Base-by-base conservation (phyloP, 2,888 invertebrate species). In the Electrophaes corylata region DNA sequence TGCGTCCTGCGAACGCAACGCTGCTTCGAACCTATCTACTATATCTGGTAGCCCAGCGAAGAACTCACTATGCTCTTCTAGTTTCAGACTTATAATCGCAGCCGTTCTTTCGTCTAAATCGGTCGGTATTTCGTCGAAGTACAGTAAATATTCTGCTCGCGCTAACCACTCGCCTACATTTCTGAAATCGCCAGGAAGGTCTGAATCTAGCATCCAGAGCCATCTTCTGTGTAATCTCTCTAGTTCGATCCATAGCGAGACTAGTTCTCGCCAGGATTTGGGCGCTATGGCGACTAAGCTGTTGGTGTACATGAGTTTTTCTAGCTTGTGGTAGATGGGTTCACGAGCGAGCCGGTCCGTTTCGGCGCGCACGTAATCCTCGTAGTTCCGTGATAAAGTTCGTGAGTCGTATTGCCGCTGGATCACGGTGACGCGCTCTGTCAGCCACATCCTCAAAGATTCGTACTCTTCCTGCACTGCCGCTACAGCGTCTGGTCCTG, bases 81-180 rank as follows among this genome's bases (percentile, higher is more conserved):
- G 87, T 86, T 97, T 97, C 75, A 95, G 94, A 75, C 97, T 97
- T 64, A 97, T 96, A 55, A 97, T 94, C 18, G 96, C 94, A 19
- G 97, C 97, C 35, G 97, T 97, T 83, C 96, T 96, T 86, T 98
- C 97, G 76, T 98, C 97, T 94, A 97, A 95, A 50, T 93, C 94
- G 39, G 94, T 93, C 4, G 97, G 96, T 75, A 97, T 95, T 80
- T 97, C 96, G 76, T 97, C 96, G 67, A 95, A 95, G 67, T 95
- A 93, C 48, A 98, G 86, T 48, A 97, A 86, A 74, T 95, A 95
- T 82, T 98, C 98, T 14, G 98, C 98, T 70, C 95, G 94, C 60
- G 96, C 96, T 49, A 99, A 86, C 98, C 98, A 98, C 81, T 96
- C 96, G 49, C 97, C 98, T 12, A 98, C 94, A 64, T 94, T 93